Conservation (phyloP, 2,888 invertebrate genomes). For the Eristalis intricaria region DNA sequence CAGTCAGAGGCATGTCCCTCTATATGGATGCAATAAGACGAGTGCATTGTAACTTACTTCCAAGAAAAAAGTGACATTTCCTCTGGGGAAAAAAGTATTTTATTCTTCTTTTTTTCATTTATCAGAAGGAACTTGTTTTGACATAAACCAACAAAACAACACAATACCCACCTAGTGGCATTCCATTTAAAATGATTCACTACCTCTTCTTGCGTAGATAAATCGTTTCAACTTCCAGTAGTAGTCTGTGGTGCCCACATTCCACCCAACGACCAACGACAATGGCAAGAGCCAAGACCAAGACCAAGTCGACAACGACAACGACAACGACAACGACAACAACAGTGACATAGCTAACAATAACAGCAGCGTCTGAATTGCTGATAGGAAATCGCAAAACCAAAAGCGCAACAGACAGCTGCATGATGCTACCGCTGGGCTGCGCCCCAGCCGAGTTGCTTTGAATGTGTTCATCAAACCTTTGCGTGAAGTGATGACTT, state of each 20-base stretch:
- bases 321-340: neutral
- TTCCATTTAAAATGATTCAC: conserved; percentile 70
- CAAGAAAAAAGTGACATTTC: neutral
- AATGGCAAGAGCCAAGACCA: neutral
- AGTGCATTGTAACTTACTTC: neutral
- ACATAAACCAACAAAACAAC: conserved; percentile 61
- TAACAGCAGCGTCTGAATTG: conserved; percentile 4
- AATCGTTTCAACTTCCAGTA: conserved; percentile 61
- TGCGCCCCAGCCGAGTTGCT: conserved; percentile 48
- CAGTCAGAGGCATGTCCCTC: neutral
- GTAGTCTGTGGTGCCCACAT: conserved; percentile 48
- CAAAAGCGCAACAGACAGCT: conserved; percentile 31
- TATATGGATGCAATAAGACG: neutral
- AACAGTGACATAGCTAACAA: conserved; percentile 14
- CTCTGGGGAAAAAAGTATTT: conserved; percentile 5
- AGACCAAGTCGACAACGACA: neutral
- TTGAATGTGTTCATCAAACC: conserved; percentile 60
- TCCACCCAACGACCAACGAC: conserved; percentile 34
- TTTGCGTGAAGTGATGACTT: conserved; percentile 46
- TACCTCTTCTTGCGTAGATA: conserved; percentile 54
- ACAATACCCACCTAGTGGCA: conserved; percentile 65
- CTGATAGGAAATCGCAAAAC: conserved; percentile 55
- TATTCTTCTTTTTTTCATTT: conserved; percentile 3
- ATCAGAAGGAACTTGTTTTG: conserved; percentile 66
- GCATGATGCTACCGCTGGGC: conserved; percentile 51